Percentiles rank a stretch among this genome's conserved stretches.
phyloP scores from a whole-genome alignment of 2,797 vertebrate species.

The Sebastes wilsoni region DNA sequence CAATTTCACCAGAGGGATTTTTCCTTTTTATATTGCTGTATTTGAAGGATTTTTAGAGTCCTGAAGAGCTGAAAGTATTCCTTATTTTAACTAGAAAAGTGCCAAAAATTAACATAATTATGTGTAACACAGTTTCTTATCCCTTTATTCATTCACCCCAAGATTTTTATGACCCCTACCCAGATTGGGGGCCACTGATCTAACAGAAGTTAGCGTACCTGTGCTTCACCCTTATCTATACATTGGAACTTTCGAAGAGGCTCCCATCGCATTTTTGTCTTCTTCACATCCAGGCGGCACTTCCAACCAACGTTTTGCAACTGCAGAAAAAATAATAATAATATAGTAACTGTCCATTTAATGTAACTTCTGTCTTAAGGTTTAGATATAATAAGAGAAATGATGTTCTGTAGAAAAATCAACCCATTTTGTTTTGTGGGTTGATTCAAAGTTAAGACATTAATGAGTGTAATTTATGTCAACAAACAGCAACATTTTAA shows the following conservation, averaged over 20 bases:
- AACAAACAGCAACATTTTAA: not conserved
- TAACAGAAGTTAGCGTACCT: conserved; percentile 71
- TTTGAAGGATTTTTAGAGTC: too few relatives aligned
- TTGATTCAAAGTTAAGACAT: not conserved
- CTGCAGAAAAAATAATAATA: conserved; percentile 60
- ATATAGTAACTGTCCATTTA: not conserved
- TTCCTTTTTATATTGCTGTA: too few relatives aligned
- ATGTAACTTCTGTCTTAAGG: not conserved
- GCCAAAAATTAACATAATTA: not conserved
- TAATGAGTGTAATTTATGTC: not conserved
- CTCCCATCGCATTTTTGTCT: conserved; percentile 77
- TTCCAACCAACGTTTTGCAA: conserved; percentile 80
- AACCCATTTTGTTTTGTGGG: too few relatives aligned
- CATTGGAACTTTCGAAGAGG: conserved; percentile 83
- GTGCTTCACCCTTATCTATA: conserved; percentile 81
- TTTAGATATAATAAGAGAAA: not conserved
- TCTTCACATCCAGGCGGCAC: conserved; percentile 80
- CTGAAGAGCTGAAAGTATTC: not conserved
- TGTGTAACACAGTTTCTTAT: not conserved
- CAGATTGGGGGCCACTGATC: not conserved
- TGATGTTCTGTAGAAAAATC: not conserved
- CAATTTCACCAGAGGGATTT: not conserved
- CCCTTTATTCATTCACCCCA: not conserved
- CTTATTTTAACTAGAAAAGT: not conserved
- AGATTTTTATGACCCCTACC: not conserved